Conservation (phyloP, 2,888 invertebrate genomes). For the Lithosia quadra region DNA sequence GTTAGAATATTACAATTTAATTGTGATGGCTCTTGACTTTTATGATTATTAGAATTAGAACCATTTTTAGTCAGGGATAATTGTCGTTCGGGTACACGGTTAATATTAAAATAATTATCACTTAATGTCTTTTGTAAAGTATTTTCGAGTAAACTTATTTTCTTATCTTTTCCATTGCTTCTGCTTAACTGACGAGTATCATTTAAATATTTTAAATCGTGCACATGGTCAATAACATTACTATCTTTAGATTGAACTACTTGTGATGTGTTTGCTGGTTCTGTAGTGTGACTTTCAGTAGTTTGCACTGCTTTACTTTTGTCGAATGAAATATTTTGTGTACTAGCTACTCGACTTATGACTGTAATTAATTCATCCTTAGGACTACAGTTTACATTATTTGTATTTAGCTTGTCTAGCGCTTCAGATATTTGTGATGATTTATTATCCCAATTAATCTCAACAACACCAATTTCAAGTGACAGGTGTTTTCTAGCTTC, state of each 20-base stretch:
- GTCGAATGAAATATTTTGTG: neutral
- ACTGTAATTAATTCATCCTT: conserved; percentile 3
- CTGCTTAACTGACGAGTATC: neutral
- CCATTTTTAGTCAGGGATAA: neutral
- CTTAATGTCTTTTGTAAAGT: neutral
- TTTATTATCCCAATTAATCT: conserved; percentile 89
- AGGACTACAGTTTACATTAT: conserved; percentile 8
- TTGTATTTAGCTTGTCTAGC: conserved; percentile 10
- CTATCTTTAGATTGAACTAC: neutral
- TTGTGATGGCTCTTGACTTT: conserved; percentile 13
- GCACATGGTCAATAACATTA: neutral
- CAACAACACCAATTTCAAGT: conserved; percentile 91
- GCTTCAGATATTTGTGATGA: conserved; percentile 26
- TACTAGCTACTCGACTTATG: neutral
- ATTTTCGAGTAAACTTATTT: neutral
- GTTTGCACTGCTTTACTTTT: neutral
- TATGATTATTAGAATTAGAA: neutral
- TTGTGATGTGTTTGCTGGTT: neutral
- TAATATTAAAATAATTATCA: neutral
- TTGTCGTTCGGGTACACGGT: neutral
- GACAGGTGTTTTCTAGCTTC: conserved; percentile 92
- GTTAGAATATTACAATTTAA: conserved; percentile 15
- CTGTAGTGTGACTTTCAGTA: neutral
- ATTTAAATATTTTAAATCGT: neutral
- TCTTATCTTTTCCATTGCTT: neutral